A percentile compares a stretch with the other conserved stretches of the same genome.
These are phyloP conservation scores for Zeus faber DNA, from an alignment of 2,113 vertebrate species.

Conservation along the genomic window DNA sequence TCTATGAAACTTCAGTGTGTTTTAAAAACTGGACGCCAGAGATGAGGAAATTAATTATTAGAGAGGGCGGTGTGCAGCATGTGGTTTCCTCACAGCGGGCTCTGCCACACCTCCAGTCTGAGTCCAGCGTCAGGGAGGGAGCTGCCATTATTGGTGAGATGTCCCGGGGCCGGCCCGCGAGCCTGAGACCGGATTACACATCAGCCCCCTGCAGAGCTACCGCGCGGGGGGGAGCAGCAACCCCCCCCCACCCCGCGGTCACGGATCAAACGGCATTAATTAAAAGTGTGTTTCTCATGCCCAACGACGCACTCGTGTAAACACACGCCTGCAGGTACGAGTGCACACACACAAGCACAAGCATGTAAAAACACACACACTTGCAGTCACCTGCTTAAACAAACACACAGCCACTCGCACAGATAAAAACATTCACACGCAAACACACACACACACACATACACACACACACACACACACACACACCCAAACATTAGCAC, in stretches of 20 bases:
- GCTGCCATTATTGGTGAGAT: constrained; percentile 64
- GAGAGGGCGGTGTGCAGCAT: too few relatives aligned
- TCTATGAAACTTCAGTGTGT: too few relatives aligned
- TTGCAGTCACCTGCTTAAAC: background rate
- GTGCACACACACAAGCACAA: constrained; percentile 10
- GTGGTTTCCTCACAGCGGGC: constrained; percentile 14
- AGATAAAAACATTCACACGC: background rate
- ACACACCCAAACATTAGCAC: background rate
- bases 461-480: constrained; percentile 8
- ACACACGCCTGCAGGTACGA: constrained; percentile 14
- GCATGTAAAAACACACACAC: background rate
- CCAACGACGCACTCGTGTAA: too few relatives aligned
- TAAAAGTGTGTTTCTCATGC: constrained; percentile 44
- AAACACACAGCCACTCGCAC: background rate
- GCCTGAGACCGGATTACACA: constrained; percentile 55
- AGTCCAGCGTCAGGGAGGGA: constrained; percentile 31
- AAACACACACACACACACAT: background rate
- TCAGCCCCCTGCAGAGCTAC: constrained; percentile 30
- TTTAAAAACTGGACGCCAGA: too few relatives aligned
- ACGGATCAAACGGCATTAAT: constrained; percentile 54
- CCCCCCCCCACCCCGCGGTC: background rate
- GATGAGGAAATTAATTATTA: too few relatives aligned
- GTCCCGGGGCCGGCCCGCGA: constrained; percentile 50
- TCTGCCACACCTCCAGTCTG: constrained; percentile 45
- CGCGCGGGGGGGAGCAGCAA: constrained; percentile 35